phyloP scores from a whole-genome alignment of 2,113 vertebrate species.

The Bubo blakistoni region DNA sequence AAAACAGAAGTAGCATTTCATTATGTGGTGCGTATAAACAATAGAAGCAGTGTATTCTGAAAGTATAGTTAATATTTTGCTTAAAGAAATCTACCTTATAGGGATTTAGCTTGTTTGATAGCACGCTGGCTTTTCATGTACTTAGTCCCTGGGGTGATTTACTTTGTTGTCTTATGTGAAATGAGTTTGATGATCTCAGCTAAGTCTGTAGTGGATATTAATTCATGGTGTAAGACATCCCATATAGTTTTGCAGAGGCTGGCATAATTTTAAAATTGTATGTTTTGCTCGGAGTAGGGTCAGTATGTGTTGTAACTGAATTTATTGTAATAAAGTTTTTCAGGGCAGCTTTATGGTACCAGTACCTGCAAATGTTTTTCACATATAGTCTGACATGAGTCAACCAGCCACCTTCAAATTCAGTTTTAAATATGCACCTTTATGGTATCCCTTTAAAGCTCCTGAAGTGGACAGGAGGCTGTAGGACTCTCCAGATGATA shows the following conservation, averaged over 20 bases:
- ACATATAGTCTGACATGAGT: background rate
- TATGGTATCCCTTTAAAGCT: background rate
- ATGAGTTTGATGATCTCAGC: conserved; percentile 81
- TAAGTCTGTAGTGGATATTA: conserved; percentile 76
- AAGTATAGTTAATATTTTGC: conserved; percentile 64
- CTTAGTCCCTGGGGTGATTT: conserved; percentile 72
- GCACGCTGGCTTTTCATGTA: conserved; percentile 63
- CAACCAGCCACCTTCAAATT: background rate
- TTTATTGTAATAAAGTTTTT: conserved; percentile 14
- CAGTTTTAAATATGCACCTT: background rate
- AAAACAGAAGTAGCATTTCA: conserved; percentile 70
- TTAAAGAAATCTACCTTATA: conserved; percentile 65
- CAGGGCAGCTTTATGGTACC: background rate
- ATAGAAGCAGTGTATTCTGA: conserved; percentile 37
- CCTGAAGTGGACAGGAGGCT: background rate
- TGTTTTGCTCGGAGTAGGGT: conserved; percentile 64
- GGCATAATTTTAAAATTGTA: conserved; percentile 62
- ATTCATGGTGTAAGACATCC: conserved; percentile 76
- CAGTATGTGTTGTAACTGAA: background rate
- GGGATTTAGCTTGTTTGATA: conserved; percentile 49
- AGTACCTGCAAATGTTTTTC: background rate
- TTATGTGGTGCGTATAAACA: conserved; percentile 60
- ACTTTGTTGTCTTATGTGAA: conserved; percentile 81
- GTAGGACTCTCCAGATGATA: conserved; percentile 1
- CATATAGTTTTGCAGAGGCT: conserved; percentile 73